Base-by-base conservation (phyloP, 2,113 vertebrate genomes). In the Orcinus orca region DNA sequence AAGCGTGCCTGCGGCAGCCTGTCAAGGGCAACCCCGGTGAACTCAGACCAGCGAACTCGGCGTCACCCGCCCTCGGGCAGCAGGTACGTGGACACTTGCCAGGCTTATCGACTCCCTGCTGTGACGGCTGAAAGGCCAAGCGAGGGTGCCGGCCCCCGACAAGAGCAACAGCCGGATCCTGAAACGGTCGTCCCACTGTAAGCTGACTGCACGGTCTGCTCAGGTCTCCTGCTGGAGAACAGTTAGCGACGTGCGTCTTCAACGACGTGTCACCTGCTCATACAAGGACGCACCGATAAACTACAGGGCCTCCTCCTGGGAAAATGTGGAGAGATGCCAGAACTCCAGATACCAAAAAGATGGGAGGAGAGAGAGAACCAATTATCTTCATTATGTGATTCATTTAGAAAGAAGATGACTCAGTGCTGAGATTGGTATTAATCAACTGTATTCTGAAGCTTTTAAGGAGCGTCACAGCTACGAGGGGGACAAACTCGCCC, bases 401-500 rank as follows among this genome's bases (percentile, higher is more conserved):
- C 36, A 53, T 21, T 8, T 25, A 38, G 33, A 86, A 87, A 29
- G 31, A 55, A 68, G 26, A 26, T 8, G 5, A 73, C 17, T 36
- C 47, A 3, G 3, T 71, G 88, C 29, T 53, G 41, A 36, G 44
- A 62, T 0, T 62, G 8, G 6, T 21, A 31, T 29, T 33, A n/a
- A 38, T 18, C 29, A 82, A 25, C 70, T 86, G 25, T 10, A 25
- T 10, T 44, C 25, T n/a, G 5, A 77, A 80, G 26, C 8, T 21
- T 44, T 6, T 50, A n/a, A 47, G 33, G 26, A 76, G 68, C 15
- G 33, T 26, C 26, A 47, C 29, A 36, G 70, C 62, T 20, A 38
- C 44, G 17, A 62, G 0, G 15, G 26, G 4, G 29, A 67, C 38
- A 44, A 6, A 29, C 50, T 33, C 1, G 11, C 1, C 31, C 10